Evolutionary conservation across 2,888 invertebrate species (phyloP), one percentile per base, ranked within the genome.

Genomic region (Bombylius major): DNA sequence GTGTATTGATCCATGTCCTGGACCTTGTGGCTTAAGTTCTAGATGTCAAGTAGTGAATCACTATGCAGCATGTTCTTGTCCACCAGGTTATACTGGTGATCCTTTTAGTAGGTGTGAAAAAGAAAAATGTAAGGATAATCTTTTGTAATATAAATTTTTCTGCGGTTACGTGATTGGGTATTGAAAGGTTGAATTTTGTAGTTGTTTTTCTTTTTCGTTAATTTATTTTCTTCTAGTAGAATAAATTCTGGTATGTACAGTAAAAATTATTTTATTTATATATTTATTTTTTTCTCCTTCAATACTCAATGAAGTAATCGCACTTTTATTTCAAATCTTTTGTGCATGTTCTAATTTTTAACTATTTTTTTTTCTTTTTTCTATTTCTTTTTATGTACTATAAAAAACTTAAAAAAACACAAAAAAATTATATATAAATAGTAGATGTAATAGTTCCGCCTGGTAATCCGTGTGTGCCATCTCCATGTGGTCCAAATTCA

Each of bases 1-100:
- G 73, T 92, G 90, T 66, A 74, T 81, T 58, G 86, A 90, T 70
- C 90, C 90, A 11, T 90, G 90, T 67, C 84, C 85, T 31, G 86
- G 87, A 61, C 84, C 86, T 13, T 91, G 90, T 67, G 90, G 90
- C 48, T 72, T 82, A 51, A 87, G 89, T 66, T 88, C 90, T 42
- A 81, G 86, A 60, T 92, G 92, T 67, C 84, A 86, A 74, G 87
- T 89, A 51, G 82, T 89, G 54, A 89, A 89, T 64, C 92, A 92
- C 68, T 88, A 88, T 70, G 89, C 91, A 44, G 86, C 90, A 65
- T 92, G 92, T 73, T 88, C 84, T 67, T 92, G 92, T 68, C 80
- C 85, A 57, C 77, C 80, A 62, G 86, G 86, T 62, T 87, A 80
- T 69, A 84, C 84, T 46, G 91, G 91, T 57, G 87, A 90, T 82